Conservation (phyloP, 2,888 invertebrate species). For the Amblyjoppa fuscipennis region DNA sequence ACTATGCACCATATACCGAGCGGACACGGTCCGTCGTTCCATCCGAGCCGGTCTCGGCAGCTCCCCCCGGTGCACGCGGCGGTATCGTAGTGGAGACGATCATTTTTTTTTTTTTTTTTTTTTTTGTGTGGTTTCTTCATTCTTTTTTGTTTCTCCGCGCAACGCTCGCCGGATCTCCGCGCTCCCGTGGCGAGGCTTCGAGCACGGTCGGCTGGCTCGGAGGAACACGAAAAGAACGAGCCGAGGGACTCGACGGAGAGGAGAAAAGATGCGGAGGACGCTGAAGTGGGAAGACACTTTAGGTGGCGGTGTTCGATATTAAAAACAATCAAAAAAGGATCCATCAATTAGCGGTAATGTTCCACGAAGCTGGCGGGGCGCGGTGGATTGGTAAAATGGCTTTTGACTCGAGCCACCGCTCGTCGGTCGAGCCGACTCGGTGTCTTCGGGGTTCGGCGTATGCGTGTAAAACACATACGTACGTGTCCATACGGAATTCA, state of each 20-base stretch:
- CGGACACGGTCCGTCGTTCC: conserved; percentile 38
- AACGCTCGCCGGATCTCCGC: conserved; percentile 7
- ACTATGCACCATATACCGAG: conserved; percentile 44
- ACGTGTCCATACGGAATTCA: conserved; percentile 43
- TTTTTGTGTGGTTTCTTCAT: not conserved
- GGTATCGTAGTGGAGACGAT: conserved; percentile 36
- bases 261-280: conserved; percentile 66
- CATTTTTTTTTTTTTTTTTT: conserved; percentile 1
- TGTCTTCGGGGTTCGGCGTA: conserved; percentile 40
- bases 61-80: conserved; percentile 27
- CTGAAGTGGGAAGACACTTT: conserved; percentile 41
- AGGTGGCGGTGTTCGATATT: conserved; percentile 77
- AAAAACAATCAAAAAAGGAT: conserved; percentile 75
- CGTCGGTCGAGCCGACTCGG: not conserved
- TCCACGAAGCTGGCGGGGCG: conserved; percentile 69
- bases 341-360: conserved; percentile 81
- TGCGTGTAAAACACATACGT: conserved; percentile 51
- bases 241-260: conserved; percentile 18
- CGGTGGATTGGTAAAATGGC: conserved; percentile 48
- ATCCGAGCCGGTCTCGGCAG: conserved; percentile 48
- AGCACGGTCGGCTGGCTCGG: conserved; percentile 49
- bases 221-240: conserved; percentile 47
- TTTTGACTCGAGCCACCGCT: conserved; percentile 37
- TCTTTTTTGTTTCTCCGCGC: not conserved
- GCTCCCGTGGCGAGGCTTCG: conserved; percentile 41